A percentile compares a stretch with the other conserved stretches of the same genome.
These are phyloP conservation scores for Antigone vipio DNA, from an alignment of 2,113 vertebrate species.

Conservation along the genomic window DNA sequence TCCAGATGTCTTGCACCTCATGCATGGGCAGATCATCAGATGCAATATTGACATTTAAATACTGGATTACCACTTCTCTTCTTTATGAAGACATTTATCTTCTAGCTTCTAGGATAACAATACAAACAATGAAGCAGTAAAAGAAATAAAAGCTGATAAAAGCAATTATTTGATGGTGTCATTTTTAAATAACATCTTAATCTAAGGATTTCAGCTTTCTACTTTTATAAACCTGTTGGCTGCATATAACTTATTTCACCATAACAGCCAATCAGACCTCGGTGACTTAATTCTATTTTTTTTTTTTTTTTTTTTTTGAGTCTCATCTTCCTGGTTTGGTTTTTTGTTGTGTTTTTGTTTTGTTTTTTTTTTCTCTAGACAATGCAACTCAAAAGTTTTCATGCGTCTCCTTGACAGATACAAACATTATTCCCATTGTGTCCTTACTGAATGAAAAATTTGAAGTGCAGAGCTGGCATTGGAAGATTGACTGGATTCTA, in stretches of 20 bases:
- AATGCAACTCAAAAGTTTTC: slow-evolving; percentile 55
- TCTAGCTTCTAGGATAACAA: background rate
- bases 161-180: background rate
- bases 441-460: slow-evolving; percentile 72
- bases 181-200: slow-evolving; percentile 29
- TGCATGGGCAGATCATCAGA: background rate
- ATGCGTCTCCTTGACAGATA: slow-evolving; percentile 65
- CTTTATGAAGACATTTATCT: background rate
- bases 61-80: background rate
- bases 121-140: background rate
- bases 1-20: background rate
- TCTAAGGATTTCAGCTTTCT: background rate
- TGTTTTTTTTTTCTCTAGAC: background rate
- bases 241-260: background rate
- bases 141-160: background rate
- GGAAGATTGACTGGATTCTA: slow-evolving; percentile 75
- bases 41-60: background rate
- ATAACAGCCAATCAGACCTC: background rate
- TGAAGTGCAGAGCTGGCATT: slow-evolving; percentile 54
- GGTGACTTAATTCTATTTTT: background rate
- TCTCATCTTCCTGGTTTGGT: background rate
- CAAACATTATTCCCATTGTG: slow-evolving; percentile 71
- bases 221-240: background rate
- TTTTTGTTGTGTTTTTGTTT: background rate
- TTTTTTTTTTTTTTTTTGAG: background rate